These are phyloP conservation scores for Sebastes alutus DNA, from an alignment of 2,797 vertebrate genomes.

Conservation along the genomic window DNA sequence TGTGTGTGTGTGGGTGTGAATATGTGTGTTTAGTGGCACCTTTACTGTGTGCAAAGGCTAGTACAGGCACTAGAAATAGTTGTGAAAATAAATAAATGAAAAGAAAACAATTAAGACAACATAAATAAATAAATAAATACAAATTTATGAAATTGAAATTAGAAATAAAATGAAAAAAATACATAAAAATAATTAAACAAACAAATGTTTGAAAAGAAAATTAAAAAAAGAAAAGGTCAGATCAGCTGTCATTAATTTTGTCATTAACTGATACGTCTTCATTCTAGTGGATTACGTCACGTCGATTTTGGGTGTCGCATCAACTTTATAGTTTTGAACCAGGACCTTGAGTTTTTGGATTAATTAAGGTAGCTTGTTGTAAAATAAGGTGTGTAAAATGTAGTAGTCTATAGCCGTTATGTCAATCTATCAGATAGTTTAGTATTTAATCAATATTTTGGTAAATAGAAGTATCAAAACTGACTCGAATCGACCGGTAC, in stretches of 20 bases:
- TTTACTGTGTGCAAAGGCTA: constrained; percentile 34
- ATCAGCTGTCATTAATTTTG: neutral
- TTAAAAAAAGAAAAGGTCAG: neutral
- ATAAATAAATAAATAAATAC: neutral
- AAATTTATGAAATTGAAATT: neutral
- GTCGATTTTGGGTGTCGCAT: rapidly evolving
- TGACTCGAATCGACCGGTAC: no score
- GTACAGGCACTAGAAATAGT: neutral
- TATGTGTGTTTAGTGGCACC: constrained; percentile 41
- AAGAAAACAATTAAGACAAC: neutral
- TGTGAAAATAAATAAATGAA: neutral
- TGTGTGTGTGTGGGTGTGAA: neutral
- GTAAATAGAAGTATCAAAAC: no score
- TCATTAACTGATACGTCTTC: neutral
- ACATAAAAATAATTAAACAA: rapidly evolving
- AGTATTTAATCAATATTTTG: no score
- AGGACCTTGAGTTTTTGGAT: neutral
- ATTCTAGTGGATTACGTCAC: neutral
- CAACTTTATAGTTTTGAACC: no score
- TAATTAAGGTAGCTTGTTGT: neutral
- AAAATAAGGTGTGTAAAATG: neutral
- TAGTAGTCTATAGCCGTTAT: no score
- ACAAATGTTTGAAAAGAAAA: neutral
- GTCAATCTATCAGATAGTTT: no score
- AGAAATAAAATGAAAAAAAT: neutral